Evolutionary conservation across 2,888 invertebrate species (phyloP).

Genomic region (Laspeyria flexula): DNA sequence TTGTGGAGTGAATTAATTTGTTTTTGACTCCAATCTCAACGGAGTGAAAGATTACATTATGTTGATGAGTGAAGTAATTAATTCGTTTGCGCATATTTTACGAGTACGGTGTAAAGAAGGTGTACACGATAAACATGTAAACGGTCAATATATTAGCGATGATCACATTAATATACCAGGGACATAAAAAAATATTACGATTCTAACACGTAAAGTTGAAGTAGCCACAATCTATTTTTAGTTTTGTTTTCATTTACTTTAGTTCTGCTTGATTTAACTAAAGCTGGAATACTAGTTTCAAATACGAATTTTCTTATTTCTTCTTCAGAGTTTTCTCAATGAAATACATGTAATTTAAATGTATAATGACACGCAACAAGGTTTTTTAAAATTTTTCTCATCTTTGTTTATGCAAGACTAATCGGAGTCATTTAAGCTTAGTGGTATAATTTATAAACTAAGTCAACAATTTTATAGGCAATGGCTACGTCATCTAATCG

Average conservation of each 20-base stretch:
- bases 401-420: too few species aligned
- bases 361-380: too few species aligned
- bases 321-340: too few species aligned
- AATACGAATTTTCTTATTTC: too few species aligned
- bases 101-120: neutral
- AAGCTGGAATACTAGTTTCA: too few species aligned
- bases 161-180: neutral
- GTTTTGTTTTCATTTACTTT: neutral
- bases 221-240: slow-evolving; percentile 1
- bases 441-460: too few species aligned
- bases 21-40: slow-evolving; percentile 71
- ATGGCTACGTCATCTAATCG: too few species aligned
- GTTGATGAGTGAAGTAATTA: slow-evolving; percentile 60
- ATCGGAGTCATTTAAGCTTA: too few species aligned
- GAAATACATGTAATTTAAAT: too few species aligned
- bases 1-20: slow-evolving; percentile 80
- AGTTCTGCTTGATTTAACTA: neutral
- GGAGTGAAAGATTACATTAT: slow-evolving; percentile 80
- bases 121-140: neutral
- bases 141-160: neutral
- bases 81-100: slow-evolving; percentile 17
- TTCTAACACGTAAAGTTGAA: neutral
- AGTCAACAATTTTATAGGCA: too few species aligned
- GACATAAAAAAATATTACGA: neutral
- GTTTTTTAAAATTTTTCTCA: too few species aligned